These are phyloP conservation scores for Eidolon dupreanum DNA, from an alignment of 2,797 vertebrate genomes.

Conservation along the genomic window DNA sequence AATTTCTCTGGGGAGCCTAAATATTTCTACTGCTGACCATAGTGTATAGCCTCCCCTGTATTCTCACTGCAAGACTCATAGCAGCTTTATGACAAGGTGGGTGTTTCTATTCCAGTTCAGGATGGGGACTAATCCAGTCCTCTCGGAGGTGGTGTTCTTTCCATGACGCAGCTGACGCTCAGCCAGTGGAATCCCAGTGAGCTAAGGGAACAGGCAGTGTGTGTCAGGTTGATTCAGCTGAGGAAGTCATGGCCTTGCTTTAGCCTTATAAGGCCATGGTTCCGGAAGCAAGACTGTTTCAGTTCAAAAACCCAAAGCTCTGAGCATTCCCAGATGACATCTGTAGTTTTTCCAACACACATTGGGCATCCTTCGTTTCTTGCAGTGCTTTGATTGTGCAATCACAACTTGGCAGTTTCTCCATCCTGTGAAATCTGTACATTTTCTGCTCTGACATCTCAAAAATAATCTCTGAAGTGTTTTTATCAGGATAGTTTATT, in stretches of 20 bases:
- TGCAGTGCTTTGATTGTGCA: conserved; percentile 76
- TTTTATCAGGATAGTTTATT: conserved; percentile 61
- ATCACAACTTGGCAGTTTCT: conserved; percentile 81
- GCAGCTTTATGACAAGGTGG: conserved; percentile 66
- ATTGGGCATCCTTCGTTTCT: conserved; percentile 78
- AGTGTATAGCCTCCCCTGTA: background rate
- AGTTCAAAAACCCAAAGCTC: conserved; percentile 43
- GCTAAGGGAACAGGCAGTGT: conserved; percentile 71
- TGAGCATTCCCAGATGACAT: conserved; percentile 83
- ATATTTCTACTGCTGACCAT: background rate
- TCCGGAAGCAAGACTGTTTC: conserved; percentile 73
- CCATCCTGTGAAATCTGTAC: conserved; percentile 84
- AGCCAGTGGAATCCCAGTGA: conserved; percentile 72
- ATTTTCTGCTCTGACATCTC: conserved; percentile 80
- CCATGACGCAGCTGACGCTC: conserved; percentile 58
- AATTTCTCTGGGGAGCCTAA: conserved; percentile 63
- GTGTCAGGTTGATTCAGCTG: conserved; percentile 59
- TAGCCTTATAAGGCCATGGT: conserved; percentile 83
- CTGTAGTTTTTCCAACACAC: conserved; percentile 83
- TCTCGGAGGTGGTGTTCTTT: conserved; percentile 68
- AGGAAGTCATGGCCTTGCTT: conserved; percentile 65
- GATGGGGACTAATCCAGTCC: conserved; percentile 45
- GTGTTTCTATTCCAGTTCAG: conserved; percentile 60
- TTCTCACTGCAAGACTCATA: conserved; percentile 16
- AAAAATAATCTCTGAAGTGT: conserved; percentile 62